Evolutionary conservation across 1,140 invertebrate genomes (phyloP), one percentile per base, ranked within the genome.

Genomic region (Temnothorax nylanderi): DNA sequence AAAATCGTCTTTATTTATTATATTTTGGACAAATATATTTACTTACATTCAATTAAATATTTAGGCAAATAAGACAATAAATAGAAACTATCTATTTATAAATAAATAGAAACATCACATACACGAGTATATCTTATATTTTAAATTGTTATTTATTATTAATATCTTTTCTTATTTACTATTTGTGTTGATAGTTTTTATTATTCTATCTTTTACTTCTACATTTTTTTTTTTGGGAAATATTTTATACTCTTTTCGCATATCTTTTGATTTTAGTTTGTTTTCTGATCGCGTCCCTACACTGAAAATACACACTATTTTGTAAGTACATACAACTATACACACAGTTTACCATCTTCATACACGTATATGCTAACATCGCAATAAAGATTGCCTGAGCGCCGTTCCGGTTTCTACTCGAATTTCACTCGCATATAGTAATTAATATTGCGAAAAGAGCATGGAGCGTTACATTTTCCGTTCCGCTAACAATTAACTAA

Each of bases 331-430:
- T 32, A 37, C 13, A 37, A 18, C 64, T 44, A 41, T 67, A 67
- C 0, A 18, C 16, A 44, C 2, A 34, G 10, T 49, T 37, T 65
- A 32, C 13, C 47, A 44, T 75, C 1, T 13, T 44, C 18, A n/a
- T 56, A 56, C n/a, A 18, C 6, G 2, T 41, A 4, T 41, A 41
- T 41, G 13, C 34, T 41, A 60, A 62, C 16, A 77, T 75, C n/a
- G 51, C 54, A 89, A 89, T 56, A 60, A 86, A 58, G 3, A n/a
- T 89, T 89, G 62, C 32, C 37, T 77, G 89, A 77, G 18, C 37
- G 1, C 11, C 54, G 54, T 65, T 74, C 72, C 58, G 88, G 81
- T 90, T 90, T 89, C 88, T 89, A 89, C 32, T 89, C 11, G 3
- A 89, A 87, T 90, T 90, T 87, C 88, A 75, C 88, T 54, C 32